These are phyloP conservation scores for Craniophora ligustri DNA, from an alignment of 2,888 invertebrate genomes.

Conservation along the genomic window DNA sequence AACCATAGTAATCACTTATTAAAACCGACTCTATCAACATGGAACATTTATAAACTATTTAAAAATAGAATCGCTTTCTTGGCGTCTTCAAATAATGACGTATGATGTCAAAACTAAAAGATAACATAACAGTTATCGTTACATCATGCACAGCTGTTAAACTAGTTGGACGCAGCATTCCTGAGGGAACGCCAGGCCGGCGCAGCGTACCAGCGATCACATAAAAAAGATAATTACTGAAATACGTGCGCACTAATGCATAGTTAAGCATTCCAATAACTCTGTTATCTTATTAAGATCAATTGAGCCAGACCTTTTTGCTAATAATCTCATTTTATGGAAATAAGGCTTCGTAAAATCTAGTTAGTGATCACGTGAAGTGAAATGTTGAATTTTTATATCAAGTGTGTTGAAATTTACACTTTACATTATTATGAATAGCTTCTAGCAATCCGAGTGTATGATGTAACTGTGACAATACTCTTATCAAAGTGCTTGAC, in stretches of 20 bases:
- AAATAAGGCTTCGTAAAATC: background rate
- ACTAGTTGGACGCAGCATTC: constrained; percentile 76
- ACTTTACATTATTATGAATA: background rate
- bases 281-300: constrained; percentile 28
- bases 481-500: constrained; percentile 25
- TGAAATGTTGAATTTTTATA: background rate
- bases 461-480: constrained; percentile 17
- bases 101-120: constrained; percentile 63
- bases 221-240: constrained; percentile 63
- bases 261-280: constrained; percentile 39
- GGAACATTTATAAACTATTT: constrained; percentile 22
- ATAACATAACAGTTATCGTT: constrained; percentile 68
- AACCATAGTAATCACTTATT: background rate
- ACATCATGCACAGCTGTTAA: constrained; percentile 79
- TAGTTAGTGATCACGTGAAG: background rate
- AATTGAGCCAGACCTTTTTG: constrained; percentile 12
- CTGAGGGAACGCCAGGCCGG: constrained; percentile 78
- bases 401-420: background rate
- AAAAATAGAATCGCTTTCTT: background rate
- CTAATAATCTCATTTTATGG: constrained; percentile 5
- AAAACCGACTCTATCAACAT: background rate
- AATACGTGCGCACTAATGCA: constrained; percentile 50
- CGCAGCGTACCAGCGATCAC: constrained; percentile 59
- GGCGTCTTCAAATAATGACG: constrained; percentile 48
- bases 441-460: constrained; percentile 4